Evolutionary conservation across 2,797 vertebrate genomes (phyloP).

Genomic region (Brotula barbata): DNA sequence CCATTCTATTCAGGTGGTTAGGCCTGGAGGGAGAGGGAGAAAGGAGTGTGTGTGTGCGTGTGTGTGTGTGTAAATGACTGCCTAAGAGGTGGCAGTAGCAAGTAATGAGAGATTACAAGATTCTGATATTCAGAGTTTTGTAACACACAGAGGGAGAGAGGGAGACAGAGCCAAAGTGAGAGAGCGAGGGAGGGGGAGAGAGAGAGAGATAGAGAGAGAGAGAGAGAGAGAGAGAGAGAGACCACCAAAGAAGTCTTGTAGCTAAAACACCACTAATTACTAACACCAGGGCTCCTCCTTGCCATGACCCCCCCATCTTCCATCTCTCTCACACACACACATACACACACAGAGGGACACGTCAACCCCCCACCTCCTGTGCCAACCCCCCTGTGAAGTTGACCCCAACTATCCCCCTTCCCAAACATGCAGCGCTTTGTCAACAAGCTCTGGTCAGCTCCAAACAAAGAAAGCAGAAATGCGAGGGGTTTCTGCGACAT

Average conservation of each 20-base stretch:
- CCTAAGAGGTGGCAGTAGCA: conserved; percentile 79
- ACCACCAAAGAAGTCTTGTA: conserved; percentile 89
- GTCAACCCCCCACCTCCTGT: conserved; percentile 70
- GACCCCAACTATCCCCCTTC: conserved; percentile 76
- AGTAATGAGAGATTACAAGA: conserved; percentile 88
- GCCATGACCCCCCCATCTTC: conserved; percentile 76
- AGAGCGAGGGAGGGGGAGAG: conserved; percentile 56
- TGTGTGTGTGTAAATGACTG: conserved; percentile 49
- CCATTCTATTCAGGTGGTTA: conserved; percentile 80
- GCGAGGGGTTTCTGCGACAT: conserved; percentile 87
- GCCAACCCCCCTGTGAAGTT: conserved; percentile 71
- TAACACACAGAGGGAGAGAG: conserved; percentile 59
- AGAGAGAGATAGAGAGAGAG: conserved; percentile 24
- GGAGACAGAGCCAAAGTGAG: conserved; percentile 47
- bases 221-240: conserved; percentile 66
- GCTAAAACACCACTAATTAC: conserved; percentile 93
- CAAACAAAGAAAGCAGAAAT: conserved; percentile 89
- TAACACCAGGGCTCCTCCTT: conserved; percentile 84
- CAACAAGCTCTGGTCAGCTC: conserved; percentile 91
- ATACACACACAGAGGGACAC: conserved; percentile 58
- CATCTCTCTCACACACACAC: conserved; percentile 37
- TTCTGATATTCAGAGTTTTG: conserved; percentile 88
- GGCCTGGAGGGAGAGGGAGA: conserved; percentile 63
- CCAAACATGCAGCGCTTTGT: conserved; percentile 86
- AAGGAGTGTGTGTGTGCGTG: conserved; percentile 57